Conservation (phyloP, 2,888 invertebrate genomes). For the Daptonema setosum region DNA sequence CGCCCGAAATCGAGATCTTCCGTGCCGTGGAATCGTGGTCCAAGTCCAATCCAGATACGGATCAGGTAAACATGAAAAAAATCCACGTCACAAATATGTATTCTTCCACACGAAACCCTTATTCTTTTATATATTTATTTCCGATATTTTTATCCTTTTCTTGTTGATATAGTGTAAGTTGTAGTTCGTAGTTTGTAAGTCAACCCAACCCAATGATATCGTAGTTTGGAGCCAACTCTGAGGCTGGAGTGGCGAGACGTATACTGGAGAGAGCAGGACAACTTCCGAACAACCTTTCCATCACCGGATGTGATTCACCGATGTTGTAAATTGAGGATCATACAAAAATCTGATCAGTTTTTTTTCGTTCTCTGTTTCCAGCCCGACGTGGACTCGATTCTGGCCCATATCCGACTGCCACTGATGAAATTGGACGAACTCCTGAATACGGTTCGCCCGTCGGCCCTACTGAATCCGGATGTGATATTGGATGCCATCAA, state of each 20-base stretch:
- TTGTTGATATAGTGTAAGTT: too few relatives aligned
- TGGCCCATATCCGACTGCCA: conserved; percentile 46
- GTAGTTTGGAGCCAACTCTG: too few relatives aligned
- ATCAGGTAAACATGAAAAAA: not conserved
- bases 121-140: not conserved
- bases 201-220: too few relatives aligned
- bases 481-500: conserved; percentile 79
- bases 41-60: conserved; percentile 42
- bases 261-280: too few relatives aligned
- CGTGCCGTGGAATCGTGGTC: conserved; percentile 68
- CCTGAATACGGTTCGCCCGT: conserved; percentile 63
- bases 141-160: too few relatives aligned
- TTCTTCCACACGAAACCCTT: not conserved
- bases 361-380: too few relatives aligned
- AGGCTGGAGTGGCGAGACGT: too few relatives aligned
- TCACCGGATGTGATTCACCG: too few relatives aligned
- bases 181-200: too few relatives aligned
- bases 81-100: not conserved
- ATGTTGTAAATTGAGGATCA: too few relatives aligned
- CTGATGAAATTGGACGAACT: conserved; percentile 69
- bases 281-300: too few relatives aligned
- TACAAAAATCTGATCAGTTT: too few relatives aligned
- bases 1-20: conserved; percentile 83
- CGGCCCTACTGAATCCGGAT: conserved; percentile 63
- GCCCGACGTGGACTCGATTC: conserved; percentile 3